phyloP scores from a whole-genome alignment of 2,888 invertebrate species.

The Choristoneura rosaceana region DNA sequence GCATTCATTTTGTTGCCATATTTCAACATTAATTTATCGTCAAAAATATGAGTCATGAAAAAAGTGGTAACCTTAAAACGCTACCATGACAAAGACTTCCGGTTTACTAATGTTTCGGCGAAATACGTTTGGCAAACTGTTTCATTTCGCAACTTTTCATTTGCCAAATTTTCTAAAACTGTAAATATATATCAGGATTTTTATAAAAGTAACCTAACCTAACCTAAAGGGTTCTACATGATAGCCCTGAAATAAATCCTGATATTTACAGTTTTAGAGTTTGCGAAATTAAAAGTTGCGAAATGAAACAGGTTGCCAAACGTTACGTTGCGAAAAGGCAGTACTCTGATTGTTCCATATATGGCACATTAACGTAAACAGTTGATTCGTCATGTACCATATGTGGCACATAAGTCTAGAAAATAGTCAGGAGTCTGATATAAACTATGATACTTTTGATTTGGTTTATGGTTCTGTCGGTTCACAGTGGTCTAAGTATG shows the following conservation, averaged over 20 bases:
- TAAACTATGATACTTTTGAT: neutral
- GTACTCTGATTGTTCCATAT: neutral
- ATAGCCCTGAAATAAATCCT: too few relatives aligned
- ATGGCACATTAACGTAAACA: neutral
- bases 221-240: too few relatives aligned
- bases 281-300: too few relatives aligned
- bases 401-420: neutral
- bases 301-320: too few relatives aligned
- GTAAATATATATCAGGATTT: too few relatives aligned
- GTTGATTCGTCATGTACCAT: neutral
- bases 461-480: neutral
- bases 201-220: too few relatives aligned
- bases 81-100: neutral
- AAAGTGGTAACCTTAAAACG: neutral
- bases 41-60: neutral
- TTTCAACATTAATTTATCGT: neutral
- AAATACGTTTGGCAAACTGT: too few relatives aligned
- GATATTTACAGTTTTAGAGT: too few relatives aligned
- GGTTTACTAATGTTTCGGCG: too few relatives aligned
- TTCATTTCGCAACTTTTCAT: too few relatives aligned
- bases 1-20: neutral
- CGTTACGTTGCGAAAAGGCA: too few relatives aligned
- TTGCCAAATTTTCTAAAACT: too few relatives aligned
- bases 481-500: constrained; percentile 20
- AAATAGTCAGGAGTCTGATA: neutral